Conservation (phyloP, 2,797 vertebrate genomes). For the Erpetoichthys calabaricus region DNA sequence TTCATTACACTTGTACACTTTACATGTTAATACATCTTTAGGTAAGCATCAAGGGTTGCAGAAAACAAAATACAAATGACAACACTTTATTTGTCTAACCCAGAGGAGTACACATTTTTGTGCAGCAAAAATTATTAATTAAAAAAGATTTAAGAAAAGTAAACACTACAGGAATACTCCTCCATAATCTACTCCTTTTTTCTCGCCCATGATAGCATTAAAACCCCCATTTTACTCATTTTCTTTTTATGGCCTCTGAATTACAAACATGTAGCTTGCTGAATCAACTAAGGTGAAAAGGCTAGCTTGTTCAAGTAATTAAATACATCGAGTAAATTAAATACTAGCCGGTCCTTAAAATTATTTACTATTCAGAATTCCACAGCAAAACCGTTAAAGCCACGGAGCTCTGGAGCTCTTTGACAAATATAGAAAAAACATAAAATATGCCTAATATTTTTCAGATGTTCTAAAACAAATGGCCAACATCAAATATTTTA, state of each 20-base stretch:
- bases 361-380: not conserved
- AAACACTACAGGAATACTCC: no score
- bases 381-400: not conserved
- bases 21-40: no score
- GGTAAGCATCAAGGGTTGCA: no score
- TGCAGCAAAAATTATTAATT: no score
- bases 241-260: not conserved
- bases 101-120: no score
- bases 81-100: no score
- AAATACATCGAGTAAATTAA: not conserved
- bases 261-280: not conserved
- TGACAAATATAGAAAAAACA: not conserved
- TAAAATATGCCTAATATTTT: not conserved
- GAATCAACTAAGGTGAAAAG: not conserved
- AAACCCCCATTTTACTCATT: not conserved
- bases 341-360: not conserved
- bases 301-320: conserved; percentile 1
- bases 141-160: no score
- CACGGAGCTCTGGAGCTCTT: not conserved
- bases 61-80: no score
- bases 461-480: not conserved
- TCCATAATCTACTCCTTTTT: no score
- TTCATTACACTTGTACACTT: no score
- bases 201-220: no score
- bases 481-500: not conserved